Evolutionary conservation across 1,140 invertebrate genomes (phyloP).

Genomic region (Lepidurus packardi): DNA sequence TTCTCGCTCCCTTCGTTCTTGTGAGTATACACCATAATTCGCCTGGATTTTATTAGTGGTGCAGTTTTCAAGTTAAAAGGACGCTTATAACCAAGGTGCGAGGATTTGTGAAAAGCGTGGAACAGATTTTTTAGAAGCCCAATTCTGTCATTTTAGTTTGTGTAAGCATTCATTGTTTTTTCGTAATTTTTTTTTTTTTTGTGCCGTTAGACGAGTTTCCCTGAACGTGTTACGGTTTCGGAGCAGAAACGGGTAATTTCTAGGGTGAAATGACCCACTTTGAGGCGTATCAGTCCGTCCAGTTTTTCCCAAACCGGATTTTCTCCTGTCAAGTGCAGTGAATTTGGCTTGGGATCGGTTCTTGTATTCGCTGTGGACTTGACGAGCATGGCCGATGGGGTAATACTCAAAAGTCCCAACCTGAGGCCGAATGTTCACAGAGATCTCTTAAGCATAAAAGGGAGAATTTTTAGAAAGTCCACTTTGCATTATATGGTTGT

Average conservation of each 20-base stretch:
- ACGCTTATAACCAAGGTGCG: no score
- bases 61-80: no score
- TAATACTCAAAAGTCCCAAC: not conserved
- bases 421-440: not conserved
- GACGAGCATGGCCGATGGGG: not conserved
- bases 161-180: no score
- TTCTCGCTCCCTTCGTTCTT: not conserved
- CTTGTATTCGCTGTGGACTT: not conserved
- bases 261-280: not conserved
- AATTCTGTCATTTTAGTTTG: no score
- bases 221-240: no score
- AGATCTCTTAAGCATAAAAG: not conserved
- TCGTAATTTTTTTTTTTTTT: not conserved
- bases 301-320: conserved; percentile 16
- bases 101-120: no score
- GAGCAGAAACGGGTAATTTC: not conserved
- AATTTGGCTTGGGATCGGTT: not conserved
- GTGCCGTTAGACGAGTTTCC: not conserved
- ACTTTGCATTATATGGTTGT: not conserved
- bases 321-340: not conserved
- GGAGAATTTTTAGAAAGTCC: not conserved
- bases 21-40: no score
- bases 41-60: no score
- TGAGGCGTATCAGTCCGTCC: not conserved
- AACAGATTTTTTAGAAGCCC: no score